phyloP scores from a whole-genome alignment of 2,113 vertebrate genomes.

The Tachuris rubrigastra region DNA sequence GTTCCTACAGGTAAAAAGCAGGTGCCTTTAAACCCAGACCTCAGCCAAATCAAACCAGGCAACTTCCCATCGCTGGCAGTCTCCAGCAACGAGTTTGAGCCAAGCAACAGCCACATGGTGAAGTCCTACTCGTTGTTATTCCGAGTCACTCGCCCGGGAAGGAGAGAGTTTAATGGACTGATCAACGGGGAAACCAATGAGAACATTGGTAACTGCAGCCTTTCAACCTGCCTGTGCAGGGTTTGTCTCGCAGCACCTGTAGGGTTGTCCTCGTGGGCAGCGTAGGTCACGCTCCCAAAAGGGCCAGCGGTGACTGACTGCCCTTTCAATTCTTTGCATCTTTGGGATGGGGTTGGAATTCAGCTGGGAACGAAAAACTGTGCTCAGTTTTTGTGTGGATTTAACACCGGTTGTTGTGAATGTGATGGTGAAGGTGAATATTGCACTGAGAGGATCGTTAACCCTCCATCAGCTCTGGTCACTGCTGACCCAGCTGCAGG shows the following conservation, averaged over 20 bases:
- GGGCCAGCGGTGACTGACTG: neutral
- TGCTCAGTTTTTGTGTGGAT: neutral
- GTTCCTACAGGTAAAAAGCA: conserved; percentile 99
- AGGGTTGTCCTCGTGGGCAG: neutral
- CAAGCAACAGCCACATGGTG: conserved; percentile 99
- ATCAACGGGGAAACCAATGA: conserved; percentile 94
- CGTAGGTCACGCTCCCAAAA: neutral
- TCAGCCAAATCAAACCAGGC: conserved; percentile 93
- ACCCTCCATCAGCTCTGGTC: neutral
- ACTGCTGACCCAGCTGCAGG: neutral
- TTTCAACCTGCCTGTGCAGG: neutral
- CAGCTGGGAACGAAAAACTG: neutral
- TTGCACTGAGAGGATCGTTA: neutral
- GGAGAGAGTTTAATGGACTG: conserved; percentile 87
- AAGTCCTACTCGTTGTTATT: conserved; percentile 98
- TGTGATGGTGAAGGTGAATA: neutral
- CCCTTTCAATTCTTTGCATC: neutral
- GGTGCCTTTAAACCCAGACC: conserved; percentile 99
- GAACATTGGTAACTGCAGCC: conserved; percentile 86
- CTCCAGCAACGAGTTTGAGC: conserved; percentile 98
- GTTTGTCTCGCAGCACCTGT: neutral
- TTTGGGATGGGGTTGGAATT: neutral
- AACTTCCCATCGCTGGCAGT: conserved; percentile 94
- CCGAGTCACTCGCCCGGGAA: conserved; percentile 92
- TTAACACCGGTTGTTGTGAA: neutral